Base-by-base conservation (phyloP, 2,797 vertebrate genomes). In the Eurystomus glaucurus region DNA sequence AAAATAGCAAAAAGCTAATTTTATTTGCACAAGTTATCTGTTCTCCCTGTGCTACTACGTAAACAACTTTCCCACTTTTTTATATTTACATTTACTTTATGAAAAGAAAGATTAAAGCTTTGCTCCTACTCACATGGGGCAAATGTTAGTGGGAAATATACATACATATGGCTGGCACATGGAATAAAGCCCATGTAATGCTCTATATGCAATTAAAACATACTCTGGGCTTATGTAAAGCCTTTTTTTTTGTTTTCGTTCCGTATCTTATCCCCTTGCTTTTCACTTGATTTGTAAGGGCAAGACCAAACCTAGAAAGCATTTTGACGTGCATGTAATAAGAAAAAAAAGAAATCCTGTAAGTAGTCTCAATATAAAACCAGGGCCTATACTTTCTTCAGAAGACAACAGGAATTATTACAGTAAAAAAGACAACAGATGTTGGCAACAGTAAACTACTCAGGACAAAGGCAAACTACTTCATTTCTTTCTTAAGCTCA, bases 131-230 rank as follows among this genome's bases (percentile, higher is more conserved):
- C 41, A 90, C 23, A 82, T 0, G 2, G 45, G 41, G 31, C 33
- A 96, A 90, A 70, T n/a, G 15, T 4, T 92, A n/a, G n/a, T 76
- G 39, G 25, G 60, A 90, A 96, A 96, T 76, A 78, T 1, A 52
- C 13, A 86, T 76, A 55, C 57, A 60, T 70, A 64, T 26, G 48
- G 46, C 71, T 83, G 28, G 82, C 25, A 72, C 21, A 54, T 55
- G 48, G 66, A 92, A 85, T 82, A 86, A 91, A 71, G 12, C 17
- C 68, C 31, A 88, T 39, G 9, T 39, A 79, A 78, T 55, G 39
- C 21, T 77, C 21, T 54, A 45, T 5, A 43, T 37, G n/a, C n/a
- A 90, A 85, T 57, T 93, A 69, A 92, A 95, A 90, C 39, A 77
- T 62, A 90, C 12, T 58, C 46, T 0, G 0, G 15, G 23, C 29